Evolutionary conservation across 2,888 invertebrate species (phyloP).

Genomic region (Falcaria lacertinaria): DNA sequence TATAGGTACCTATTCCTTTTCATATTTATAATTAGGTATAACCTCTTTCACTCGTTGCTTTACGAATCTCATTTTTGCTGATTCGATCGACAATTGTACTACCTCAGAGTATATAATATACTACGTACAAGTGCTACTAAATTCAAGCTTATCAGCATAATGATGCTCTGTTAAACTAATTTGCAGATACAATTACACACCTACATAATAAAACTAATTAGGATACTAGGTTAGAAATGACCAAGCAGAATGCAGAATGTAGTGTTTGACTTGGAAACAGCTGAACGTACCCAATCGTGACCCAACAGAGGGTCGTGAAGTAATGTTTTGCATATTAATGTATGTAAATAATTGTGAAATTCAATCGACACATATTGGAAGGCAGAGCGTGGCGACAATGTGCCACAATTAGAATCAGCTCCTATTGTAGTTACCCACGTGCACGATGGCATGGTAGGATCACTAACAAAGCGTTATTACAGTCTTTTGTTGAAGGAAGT

Average conservation of each 20-base stretch:
- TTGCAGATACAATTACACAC: background rate
- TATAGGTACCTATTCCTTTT: too few species aligned
- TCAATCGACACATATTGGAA: conserved; percentile 38
- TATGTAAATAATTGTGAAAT: conserved; percentile 54
- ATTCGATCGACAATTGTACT: too few species aligned
- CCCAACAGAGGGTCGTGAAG: conserved; percentile 10
- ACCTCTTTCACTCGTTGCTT: too few species aligned
- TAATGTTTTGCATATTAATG: conserved; percentile 52
- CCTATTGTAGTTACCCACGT: conserved; percentile 41
- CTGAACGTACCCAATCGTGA: conserved; percentile 4
- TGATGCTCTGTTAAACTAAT: background rate
- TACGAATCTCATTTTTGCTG: too few species aligned
- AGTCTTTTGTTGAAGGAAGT: background rate
- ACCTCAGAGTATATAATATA: too few species aligned
- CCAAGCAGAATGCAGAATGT: background rate
- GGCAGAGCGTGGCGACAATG: conserved; percentile 38
- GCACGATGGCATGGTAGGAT: background rate
- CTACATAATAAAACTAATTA: background rate
- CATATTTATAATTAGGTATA: too few species aligned
- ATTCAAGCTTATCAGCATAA: background rate
- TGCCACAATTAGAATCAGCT: conserved; percentile 53
- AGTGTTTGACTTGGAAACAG: background rate
- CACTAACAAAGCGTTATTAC: background rate
- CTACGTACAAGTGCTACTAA: background rate
- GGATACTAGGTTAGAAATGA: background rate